phyloP scores from a whole-genome alignment of 2,797 vertebrate species.

The Peromyscus attwateri region DNA sequence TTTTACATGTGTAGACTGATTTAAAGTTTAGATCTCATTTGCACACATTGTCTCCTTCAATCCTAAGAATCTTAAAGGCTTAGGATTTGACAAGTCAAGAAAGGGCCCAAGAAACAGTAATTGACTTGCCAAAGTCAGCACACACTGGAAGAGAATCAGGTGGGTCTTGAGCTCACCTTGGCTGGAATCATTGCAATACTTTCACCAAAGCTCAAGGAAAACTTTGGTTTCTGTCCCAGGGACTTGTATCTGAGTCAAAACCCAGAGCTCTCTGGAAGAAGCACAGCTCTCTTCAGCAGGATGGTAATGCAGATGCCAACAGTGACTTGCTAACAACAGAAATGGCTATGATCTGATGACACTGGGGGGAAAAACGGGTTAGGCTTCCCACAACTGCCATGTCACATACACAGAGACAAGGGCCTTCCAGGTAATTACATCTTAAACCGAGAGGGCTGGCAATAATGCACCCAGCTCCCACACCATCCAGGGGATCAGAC shows the following conservation, averaged over 20 bases:
- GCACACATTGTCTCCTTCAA: background rate
- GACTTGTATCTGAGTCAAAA: slow-evolving; percentile 56
- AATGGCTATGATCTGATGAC: background rate
- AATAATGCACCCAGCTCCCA: background rate
- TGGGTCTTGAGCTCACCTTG: background rate
- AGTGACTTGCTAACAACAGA: background rate
- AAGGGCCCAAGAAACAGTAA: slow-evolving; percentile 10
- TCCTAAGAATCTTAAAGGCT: background rate
- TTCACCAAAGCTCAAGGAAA: slow-evolving; percentile 7
- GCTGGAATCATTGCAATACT: background rate
- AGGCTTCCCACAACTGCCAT: background rate
- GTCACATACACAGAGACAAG: background rate
- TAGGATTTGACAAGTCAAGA: slow-evolving; percentile 12
- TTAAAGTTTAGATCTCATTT: background rate
- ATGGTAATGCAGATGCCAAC: background rate
- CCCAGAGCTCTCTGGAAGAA: background rate
- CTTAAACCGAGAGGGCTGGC: background rate
- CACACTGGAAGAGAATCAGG: background rate
- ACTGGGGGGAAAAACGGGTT: background rate
- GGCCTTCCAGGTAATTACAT: background rate
- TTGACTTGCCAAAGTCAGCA: slow-evolving; percentile 5
- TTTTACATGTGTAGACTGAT: background rate
- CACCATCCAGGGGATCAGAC: background rate
- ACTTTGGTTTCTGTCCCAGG: background rate
- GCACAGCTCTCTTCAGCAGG: background rate